Conservation (phyloP, 2,113 vertebrate species). For the Ceyx melanurus region DNA sequence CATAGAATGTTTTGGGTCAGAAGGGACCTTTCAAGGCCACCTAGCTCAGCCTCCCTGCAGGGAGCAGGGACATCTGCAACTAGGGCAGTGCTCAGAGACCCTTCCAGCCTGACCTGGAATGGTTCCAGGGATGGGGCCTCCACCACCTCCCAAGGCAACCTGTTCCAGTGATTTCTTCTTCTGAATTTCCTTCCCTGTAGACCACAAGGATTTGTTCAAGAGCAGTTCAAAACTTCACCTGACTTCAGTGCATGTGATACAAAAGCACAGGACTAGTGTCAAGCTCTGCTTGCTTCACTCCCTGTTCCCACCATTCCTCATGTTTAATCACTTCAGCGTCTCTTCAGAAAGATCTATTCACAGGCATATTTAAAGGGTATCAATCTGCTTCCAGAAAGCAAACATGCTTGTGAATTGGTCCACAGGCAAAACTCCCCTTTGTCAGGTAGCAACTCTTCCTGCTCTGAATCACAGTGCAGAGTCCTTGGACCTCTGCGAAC, state of each 20-base stretch:
- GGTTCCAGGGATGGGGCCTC: too few species aligned
- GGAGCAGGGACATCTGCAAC: too few species aligned
- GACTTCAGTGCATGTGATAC: background rate
- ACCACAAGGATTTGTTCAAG: background rate
- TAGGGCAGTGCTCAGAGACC: too few species aligned
- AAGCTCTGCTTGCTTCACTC: background rate
- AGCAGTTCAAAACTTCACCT: background rate
- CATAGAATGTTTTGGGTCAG: too few species aligned
- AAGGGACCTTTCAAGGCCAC: too few species aligned
- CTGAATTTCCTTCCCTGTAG: background rate
- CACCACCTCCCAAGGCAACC: too few species aligned
- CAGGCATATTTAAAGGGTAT: background rate
- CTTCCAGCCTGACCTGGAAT: too few species aligned
- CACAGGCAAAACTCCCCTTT: background rate
- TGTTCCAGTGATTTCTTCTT: background rate
- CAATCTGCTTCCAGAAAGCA: slow-evolving; percentile 8
- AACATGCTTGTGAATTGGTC: background rate
- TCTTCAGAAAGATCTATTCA: background rate
- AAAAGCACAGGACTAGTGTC: background rate
- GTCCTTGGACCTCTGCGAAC: background rate
- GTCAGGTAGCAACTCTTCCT: background rate
- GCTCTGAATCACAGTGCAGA: background rate
- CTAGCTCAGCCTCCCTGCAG: too few species aligned
- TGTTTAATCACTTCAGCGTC: background rate
- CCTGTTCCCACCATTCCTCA: background rate